These are phyloP conservation scores for Peromyscus maniculatus DNA, from an alignment of 2,113 vertebrate genomes.

Conservation along the genomic window DNA sequence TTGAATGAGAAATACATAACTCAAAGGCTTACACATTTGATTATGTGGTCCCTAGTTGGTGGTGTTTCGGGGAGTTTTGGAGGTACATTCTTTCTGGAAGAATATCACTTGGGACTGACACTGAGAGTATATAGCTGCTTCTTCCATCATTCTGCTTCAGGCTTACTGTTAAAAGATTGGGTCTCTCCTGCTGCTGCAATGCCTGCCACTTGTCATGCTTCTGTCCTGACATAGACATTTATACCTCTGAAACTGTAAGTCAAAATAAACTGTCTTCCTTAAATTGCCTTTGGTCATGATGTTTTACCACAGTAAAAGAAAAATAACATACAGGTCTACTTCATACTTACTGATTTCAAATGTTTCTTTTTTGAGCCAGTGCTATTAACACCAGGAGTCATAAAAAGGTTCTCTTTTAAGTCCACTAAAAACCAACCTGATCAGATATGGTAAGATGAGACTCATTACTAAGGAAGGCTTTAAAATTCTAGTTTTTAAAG, in stretches of 20 bases:
- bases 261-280: background rate
- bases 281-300: background rate
- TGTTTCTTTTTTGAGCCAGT: conserved; percentile 44
- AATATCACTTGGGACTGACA: background rate
- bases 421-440: conserved; percentile 17
- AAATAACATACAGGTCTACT: background rate
- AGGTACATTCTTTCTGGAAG: background rate
- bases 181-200: background rate
- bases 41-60: background rate
- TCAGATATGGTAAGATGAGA: conserved; percentile 18
- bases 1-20: background rate
- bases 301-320: background rate
- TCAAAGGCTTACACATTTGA: background rate
- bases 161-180: background rate
- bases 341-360: conserved; percentile 1
- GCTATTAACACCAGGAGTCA: conserved; percentile 9
- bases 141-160: background rate
- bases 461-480: conserved; percentile 11
- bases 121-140: background rate
- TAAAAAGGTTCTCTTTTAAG: conserved; percentile 38
- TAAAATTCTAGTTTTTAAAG: conserved; percentile 43
- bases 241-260: background rate
- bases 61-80: background rate
- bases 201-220: background rate
- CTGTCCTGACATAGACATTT: background rate